Conservation (phyloP, 2,113 vertebrate genomes). For the Sphaerodactylus townsendi region DNA sequence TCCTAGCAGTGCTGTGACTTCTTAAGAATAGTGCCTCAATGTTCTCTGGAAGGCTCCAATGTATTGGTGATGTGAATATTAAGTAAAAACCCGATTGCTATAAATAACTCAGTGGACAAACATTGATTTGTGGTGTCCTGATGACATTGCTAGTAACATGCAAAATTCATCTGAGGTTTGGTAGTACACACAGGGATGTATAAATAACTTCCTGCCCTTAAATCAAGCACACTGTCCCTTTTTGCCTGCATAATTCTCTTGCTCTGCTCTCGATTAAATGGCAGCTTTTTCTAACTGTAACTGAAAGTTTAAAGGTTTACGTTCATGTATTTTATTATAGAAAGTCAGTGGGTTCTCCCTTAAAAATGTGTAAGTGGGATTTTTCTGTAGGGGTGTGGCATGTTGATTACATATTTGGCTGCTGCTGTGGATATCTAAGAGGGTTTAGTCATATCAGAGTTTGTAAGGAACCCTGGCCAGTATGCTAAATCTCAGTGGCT, state of each 20-base stretch:
- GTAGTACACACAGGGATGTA: neutral
- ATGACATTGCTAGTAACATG: slow-evolving; percentile 19
- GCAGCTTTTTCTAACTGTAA: neutral
- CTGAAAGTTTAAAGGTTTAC: neutral
- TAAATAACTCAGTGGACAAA: slow-evolving; percentile 37
- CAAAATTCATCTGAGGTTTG: slow-evolving; percentile 25
- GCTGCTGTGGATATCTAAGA: neutral
- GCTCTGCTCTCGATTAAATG: slow-evolving; percentile 7
- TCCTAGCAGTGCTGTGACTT: neutral
- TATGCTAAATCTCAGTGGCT: neutral
- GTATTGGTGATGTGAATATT: neutral
- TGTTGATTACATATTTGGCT: neutral
- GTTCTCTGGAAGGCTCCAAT: neutral
- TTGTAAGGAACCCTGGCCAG: neutral
- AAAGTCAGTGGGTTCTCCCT: rapidly evolving
- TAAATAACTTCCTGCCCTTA: slow-evolving; percentile 28
- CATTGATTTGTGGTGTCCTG: slow-evolving; percentile 6
- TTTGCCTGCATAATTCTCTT: neutral
- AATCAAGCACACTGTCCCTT: neutral
- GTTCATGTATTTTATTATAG: neutral
- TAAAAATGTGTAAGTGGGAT: neutral
- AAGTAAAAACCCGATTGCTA: slow-evolving; percentile 24
- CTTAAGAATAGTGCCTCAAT: slow-evolving; percentile 1
- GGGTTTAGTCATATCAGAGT: neutral
- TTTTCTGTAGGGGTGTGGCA: neutral